phyloP scores from a whole-genome alignment of 2,797 vertebrate genomes.

The Sarcoramphus papa region DNA sequence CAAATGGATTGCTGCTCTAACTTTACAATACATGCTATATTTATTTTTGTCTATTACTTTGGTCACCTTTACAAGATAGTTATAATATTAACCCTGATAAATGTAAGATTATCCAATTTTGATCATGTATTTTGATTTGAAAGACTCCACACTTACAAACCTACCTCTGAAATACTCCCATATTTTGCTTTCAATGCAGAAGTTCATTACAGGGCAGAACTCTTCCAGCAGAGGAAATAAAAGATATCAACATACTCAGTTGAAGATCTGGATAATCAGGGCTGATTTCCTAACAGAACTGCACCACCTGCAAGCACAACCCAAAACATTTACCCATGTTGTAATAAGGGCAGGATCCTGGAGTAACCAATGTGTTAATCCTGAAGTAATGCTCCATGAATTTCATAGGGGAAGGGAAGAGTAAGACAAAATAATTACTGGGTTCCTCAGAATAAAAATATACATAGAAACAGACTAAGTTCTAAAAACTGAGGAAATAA shows the following conservation, averaged over 20 bases:
- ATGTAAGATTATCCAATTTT: neutral
- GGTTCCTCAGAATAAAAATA: neutral
- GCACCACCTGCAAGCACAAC: accelerated
- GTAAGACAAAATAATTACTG: neutral
- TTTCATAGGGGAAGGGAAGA: neutral
- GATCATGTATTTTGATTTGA: neutral
- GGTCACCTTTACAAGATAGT: neutral
- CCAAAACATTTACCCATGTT: neutral
- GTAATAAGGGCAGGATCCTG: neutral
- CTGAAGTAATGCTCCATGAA: neutral
- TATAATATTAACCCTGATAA: neutral
- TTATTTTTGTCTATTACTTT: neutral
- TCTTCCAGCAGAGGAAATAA: neutral
- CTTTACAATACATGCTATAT: neutral
- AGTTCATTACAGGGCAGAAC: neutral
- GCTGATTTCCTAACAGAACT: neutral
- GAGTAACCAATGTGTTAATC: neutral
- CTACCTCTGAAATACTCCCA: neutral
- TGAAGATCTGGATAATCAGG: neutral
- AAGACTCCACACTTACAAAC: neutral
- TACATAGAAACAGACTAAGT: neutral
- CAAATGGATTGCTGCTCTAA: neutral
- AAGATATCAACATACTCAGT: accelerated
- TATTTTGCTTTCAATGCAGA: neutral
- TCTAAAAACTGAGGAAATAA: neutral